These are phyloP conservation scores for Tokudaia tokunoshimensis DNA, from an alignment of 2,797 vertebrate genomes.

Conservation along the genomic window DNA sequence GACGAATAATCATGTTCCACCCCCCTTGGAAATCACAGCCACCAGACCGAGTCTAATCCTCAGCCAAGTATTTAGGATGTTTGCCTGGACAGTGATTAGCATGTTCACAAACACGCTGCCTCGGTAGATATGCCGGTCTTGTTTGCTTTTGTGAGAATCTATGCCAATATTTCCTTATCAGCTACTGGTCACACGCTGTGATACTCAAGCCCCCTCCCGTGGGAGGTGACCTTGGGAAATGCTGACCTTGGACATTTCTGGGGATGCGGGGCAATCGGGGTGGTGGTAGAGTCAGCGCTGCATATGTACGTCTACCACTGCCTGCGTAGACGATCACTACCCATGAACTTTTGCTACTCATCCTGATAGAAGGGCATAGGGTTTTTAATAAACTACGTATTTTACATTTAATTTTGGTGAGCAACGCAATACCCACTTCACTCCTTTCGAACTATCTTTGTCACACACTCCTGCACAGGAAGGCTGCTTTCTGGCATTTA, in stretches of 20 bases:
- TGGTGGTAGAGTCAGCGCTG: neutral
- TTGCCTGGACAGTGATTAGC: slow-evolving; percentile 5
- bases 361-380: neutral
- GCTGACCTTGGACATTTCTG: neutral
- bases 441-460: neutral
- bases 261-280: neutral
- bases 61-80: slow-evolving; percentile 23
- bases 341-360: rapidly evolving
- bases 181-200: slow-evolving; percentile 15
- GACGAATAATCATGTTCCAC: neutral
- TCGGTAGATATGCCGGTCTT: slow-evolving; percentile 71
- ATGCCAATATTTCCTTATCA: slow-evolving; percentile 77
- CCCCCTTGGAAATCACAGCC: slow-evolving; percentile 50
- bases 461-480: neutral
- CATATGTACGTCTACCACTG: rapidly evolving
- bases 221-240: neutral
- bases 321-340: neutral
- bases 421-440: neutral
- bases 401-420: neutral
- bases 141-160: slow-evolving; percentile 49
- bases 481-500: neutral
- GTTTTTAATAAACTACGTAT: neutral
- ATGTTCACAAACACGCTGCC: slow-evolving; percentile 67
- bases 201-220: neutral
- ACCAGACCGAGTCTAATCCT: slow-evolving; percentile 41